Evolutionary conservation across 2,113 vertebrate species (phyloP), one percentile per base, ranked within the genome.

Genomic region (Gymnarchus niloticus): DNA sequence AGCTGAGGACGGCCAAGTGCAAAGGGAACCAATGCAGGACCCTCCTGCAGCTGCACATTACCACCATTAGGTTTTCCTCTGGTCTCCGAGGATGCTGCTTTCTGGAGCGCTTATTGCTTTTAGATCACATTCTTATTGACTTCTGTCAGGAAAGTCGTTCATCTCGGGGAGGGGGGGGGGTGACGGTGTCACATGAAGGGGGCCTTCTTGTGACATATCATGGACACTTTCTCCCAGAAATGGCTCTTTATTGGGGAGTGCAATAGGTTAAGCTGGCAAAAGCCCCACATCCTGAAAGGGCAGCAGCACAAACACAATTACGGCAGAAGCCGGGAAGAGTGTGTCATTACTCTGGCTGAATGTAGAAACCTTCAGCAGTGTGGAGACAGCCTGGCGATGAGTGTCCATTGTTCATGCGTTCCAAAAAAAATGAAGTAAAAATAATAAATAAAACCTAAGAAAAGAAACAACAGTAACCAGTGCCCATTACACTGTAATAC

Each of bases 61-160:
- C 88, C 87, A 90, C 90, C 90, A 89, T 92, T 91, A 91, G 87
- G 86, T 85, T 83, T 61, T 85, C 59, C 44, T 87, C 56, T 46
- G 77, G 87, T 92, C 92, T 93, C 84, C 69, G 87, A 95, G 95
- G 93, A 94, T 92, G 90, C 65, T 88, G 90, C 87, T 89, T 88
- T 93, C 91, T 90, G 88, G 37, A 85, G 91, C 91, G 87, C 93
- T 94, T 93, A 96, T 90, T 94, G 94, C 94, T 94, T 95, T 95
- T 93, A 95, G 94, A 96, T 95, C 94, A 94, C 93, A 93, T 92
- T 94, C 93, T 89, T 95, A 96, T 95, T 94, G 95, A 95, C 94
- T 95, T 92, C 91, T 94, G 94, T 96, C 93, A 92, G 91, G 91
- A 91, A 54, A 89, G 94, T 93, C 93, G 91, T 97, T 96, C 93